Evolutionary conservation across 2,888 invertebrate genomes (phyloP).

Genomic region (Thymelicus sylvestris): DNA sequence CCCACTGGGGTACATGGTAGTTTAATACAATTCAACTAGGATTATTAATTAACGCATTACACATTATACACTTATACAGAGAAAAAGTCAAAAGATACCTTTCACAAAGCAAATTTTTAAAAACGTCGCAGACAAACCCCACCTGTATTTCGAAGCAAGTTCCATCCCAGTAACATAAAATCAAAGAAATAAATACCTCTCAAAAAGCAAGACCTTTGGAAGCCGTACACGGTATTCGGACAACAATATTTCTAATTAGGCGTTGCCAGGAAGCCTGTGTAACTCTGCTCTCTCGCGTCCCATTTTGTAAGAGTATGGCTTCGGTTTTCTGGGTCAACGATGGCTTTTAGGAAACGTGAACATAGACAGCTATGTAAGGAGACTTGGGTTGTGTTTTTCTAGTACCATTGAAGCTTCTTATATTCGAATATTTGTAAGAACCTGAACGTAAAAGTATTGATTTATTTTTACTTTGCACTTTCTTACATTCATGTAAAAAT

Average conservation of each 20-base stretch:
- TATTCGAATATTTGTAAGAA: not conserved
- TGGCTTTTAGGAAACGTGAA: constrained; percentile 45
- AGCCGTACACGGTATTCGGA: not conserved
- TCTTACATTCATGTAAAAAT: too few relatives aligned
- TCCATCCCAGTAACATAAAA: not conserved
- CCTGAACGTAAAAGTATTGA: too few relatives aligned
- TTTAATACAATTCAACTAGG: too few relatives aligned
- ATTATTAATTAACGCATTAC: too few relatives aligned
- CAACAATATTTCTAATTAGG: constrained; percentile 35
- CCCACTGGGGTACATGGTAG: too few relatives aligned
- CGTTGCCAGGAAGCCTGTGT: constrained; percentile 24
- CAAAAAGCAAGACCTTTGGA: not conserved
- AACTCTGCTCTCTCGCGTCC: constrained; percentile 30
- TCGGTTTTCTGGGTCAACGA: constrained; percentile 48
- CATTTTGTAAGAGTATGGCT: constrained; percentile 34
- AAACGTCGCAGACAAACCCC: not conserved
- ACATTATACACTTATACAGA: too few relatives aligned
- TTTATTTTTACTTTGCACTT: too few relatives aligned
- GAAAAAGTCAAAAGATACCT: too few relatives aligned
- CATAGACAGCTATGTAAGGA: constrained; percentile 8
- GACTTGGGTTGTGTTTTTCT: not conserved
- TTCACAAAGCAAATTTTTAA: not conserved
- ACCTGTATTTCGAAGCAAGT: not conserved
- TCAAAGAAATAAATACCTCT: not conserved
- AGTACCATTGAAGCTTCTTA: not conserved